Evolutionary conservation across 2,888 invertebrate genomes (phyloP), one percentile per base, ranked within the genome.

Genomic region (Caenorhabditis zanzibari): DNA sequence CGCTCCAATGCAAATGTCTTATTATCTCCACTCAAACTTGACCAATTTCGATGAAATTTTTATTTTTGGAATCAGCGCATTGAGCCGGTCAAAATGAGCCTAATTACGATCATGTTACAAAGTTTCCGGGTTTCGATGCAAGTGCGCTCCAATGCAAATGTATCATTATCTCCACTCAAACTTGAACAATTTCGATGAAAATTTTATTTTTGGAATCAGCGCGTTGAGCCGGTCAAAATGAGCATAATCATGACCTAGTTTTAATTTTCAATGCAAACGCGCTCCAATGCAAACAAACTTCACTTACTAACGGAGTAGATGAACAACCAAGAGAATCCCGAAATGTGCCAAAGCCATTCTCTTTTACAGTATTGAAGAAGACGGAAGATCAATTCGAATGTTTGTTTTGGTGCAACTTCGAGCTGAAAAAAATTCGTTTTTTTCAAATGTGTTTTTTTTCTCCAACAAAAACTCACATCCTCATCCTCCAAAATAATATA

Each of bases 261-360:
- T 14, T 35, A 6, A 26, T 58, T 58, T 16, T 35, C n/a, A 32
- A 3, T 32, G 0, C 14, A n/a, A 32, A 7, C 4, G 32, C 32
- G 32, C 32, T 6, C n/a, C n/a, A n/a, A n/a, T n/a, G n/a, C n/a
- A n/a, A n/a, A n/a, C 14, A 35, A 16, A 19, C 2, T 6, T n/a
- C n/a, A 26, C 89, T 85, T 64, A 90, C 90, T 91, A 49, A 90
- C 64, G 4, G 92, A 92, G 81, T 92, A 92, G 52, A 92, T 88
- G 84, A 92, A 91, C 14, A 92, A 87, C 89, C 89, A 92, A 9
- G 90, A 89, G 86, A 92, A 92, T 6, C 92, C 92, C 35, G 90
- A 89, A 64, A 90, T 73, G 75, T 92, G 92, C 92, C 91, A 91
- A 19, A 92, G 47, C 92, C 92, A 92, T 77, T 92, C 92, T 61